A percentile compares a stretch with the other conserved stretches of the same genome.
These are phyloP conservation scores for Leptosomus discolor DNA, from an alignment of 2,113 vertebrate genomes.

Conservation along the genomic window DNA sequence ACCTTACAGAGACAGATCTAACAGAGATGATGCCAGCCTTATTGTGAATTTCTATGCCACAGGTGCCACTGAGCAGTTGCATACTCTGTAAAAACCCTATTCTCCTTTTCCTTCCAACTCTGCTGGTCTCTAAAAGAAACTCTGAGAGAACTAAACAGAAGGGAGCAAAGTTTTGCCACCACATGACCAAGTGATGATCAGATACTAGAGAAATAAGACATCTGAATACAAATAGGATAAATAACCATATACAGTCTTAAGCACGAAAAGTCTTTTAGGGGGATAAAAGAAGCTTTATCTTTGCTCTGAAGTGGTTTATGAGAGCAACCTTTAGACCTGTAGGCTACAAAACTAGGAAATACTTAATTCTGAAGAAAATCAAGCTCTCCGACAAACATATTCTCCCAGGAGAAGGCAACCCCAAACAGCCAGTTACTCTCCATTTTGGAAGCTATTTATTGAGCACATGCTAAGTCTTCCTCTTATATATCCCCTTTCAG, in stretches of 20 bases:
- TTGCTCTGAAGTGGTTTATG: neutral
- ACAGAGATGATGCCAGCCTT: neutral
- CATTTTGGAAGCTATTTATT: neutral
- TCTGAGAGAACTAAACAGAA: neutral
- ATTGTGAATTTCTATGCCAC: neutral
- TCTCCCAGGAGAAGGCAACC: neutral
- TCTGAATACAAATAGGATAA: neutral
- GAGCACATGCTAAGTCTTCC: neutral
- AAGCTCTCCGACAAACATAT: neutral
- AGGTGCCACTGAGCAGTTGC: neutral
- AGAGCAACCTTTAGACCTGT: neutral
- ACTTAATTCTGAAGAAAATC: neutral
- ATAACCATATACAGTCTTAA: neutral
- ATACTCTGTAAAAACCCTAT: accelerated
- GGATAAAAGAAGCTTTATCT: neutral
- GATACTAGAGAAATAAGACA: neutral
- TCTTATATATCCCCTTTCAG: neutral
- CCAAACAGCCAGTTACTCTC: neutral
- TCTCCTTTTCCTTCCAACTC: neutral
- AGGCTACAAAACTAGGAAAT: neutral
- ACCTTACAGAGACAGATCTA: neutral
- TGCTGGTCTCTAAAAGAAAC: neutral
- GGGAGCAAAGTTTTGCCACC: neutral
- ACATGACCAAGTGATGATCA: neutral
- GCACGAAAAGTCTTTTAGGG: neutral